These are phyloP conservation scores for Mimas tiliae DNA, from an alignment of 2,888 invertebrate genomes.

Conservation along the genomic window DNA sequence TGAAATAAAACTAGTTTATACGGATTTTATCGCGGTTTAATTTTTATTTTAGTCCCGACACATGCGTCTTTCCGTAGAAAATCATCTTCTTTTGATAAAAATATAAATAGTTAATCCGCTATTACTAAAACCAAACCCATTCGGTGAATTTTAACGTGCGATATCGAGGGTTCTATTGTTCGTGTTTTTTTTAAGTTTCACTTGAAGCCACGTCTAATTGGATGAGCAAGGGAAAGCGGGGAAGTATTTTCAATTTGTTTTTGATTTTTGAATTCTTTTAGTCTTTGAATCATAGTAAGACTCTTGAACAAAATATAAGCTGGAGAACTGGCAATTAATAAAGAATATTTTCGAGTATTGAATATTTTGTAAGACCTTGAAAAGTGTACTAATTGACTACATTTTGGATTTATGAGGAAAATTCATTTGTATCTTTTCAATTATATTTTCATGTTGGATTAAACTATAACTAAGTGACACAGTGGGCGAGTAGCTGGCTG, in stretches of 20 bases:
- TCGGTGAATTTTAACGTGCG: conserved; percentile 68
- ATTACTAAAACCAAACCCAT: conserved; percentile 42
- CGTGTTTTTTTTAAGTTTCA: conserved; percentile 65
- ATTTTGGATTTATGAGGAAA: background rate
- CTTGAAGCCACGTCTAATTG: conserved; percentile 70
- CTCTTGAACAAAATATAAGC: background rate
- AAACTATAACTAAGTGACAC: too few relatives aligned
- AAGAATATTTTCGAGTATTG: background rate
- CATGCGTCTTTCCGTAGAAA: too few relatives aligned
- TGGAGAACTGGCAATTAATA: background rate
- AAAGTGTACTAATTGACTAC: background rate
- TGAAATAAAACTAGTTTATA: too few relatives aligned
- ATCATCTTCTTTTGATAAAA: background rate
- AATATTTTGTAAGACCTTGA: background rate
- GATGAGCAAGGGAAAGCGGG: conserved; percentile 58
- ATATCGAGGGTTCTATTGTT: conserved; percentile 71
- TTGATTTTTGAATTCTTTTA: conserved; percentile 36
- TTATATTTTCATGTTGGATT: too few relatives aligned
- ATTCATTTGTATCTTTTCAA: background rate
- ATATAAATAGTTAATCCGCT: conserved; percentile 33
- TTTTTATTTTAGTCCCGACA: too few relatives aligned
- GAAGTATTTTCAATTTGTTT: conserved; percentile 54
- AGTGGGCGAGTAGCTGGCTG: too few relatives aligned
- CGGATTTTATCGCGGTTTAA: too few relatives aligned
- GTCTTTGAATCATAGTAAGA: conserved; percentile 1